phyloP scores from a whole-genome alignment of 64 coral and sea anemone species.

The Pachyseris speciosa region DNA sequence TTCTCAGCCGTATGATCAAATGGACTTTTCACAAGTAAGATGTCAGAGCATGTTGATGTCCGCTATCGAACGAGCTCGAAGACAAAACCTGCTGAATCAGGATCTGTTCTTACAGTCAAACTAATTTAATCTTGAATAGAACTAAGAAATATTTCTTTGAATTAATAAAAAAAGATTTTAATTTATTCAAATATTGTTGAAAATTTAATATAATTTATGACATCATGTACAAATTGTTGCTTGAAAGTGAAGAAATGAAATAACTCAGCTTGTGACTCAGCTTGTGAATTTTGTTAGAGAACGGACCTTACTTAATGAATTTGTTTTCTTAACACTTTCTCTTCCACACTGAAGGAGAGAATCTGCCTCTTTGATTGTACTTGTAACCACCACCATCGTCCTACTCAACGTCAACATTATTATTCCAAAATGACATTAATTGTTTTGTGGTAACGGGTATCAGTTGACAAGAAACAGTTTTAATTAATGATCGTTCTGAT shows the following conservation, averaged over 20 bases:
- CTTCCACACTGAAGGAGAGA: too few species aligned
- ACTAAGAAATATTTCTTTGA: not conserved
- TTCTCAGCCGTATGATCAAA: conserved; percentile 93
- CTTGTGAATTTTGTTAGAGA: too few species aligned
- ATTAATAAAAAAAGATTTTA: conserved; percentile 14
- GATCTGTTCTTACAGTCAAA: conserved; percentile 94
- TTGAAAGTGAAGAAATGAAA: conserved; percentile 21
- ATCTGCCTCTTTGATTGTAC: too few species aligned
- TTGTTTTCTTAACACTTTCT: too few species aligned
- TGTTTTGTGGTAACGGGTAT: too few species aligned
- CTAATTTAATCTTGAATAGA: conserved; percentile 34
- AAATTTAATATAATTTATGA: conserved; percentile 42
- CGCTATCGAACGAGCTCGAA: conserved; percentile 85
- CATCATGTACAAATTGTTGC: conserved; percentile 5
- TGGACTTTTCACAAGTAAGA: conserved; percentile 90
- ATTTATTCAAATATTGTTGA: conserved; percentile 13
- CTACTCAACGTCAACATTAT: too few species aligned
- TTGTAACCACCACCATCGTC: too few species aligned
- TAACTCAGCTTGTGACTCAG: not conserved
- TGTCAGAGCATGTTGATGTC: conserved; percentile 96
- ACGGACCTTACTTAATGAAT: too few species aligned
- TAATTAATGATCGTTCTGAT: too few species aligned
- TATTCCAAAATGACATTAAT: too few species aligned
- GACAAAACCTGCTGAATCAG: conserved; percentile 91
- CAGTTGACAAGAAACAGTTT: too few species aligned